Evolutionary conservation across 2,888 invertebrate species (phyloP).

Genomic region (Hymenopus coronatus): DNA sequence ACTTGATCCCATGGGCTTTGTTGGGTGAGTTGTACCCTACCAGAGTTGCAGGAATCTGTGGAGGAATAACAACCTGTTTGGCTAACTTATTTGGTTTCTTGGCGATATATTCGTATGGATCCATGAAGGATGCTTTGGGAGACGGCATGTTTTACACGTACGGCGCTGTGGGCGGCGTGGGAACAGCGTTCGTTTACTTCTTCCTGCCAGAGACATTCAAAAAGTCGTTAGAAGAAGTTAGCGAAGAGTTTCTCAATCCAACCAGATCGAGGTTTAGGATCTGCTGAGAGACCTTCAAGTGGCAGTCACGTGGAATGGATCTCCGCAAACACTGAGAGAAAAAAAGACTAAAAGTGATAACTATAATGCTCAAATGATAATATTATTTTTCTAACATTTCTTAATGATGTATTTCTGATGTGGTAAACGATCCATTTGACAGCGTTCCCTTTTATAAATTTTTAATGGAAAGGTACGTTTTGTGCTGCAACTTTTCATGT

Average conservation of each 20-base stretch:
- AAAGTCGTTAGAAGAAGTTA: background rate
- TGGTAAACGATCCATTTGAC: too few relatives aligned
- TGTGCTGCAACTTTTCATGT: too few relatives aligned
- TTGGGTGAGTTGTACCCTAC: slow-evolving; percentile 11
- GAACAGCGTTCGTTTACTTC: background rate
- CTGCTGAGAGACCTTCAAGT: background rate
- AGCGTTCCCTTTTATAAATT: too few relatives aligned
- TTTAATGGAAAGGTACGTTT: too few relatives aligned
- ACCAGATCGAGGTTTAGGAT: background rate
- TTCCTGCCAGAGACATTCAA: slow-evolving; percentile 9
- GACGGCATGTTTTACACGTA: slow-evolving; percentile 1
- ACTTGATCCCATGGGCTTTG: slow-evolving; percentile 1
- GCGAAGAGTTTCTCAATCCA: background rate
- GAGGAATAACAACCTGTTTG: background rate
- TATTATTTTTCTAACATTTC: too few relatives aligned
- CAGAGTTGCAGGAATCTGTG: background rate
- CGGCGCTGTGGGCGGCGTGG: background rate
- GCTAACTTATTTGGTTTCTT: slow-evolving; percentile 3
- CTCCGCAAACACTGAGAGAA: too few relatives aligned
- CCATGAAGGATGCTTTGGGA: background rate
- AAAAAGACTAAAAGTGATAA: too few relatives aligned
- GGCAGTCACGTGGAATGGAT: too few relatives aligned
- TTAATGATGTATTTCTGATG: too few relatives aligned
- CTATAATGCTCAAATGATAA: too few relatives aligned
- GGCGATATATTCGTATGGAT: background rate